Base-by-base conservation (phyloP, 92 coral and sea anemone genomes). In the Heteractis magnifica region DNA sequence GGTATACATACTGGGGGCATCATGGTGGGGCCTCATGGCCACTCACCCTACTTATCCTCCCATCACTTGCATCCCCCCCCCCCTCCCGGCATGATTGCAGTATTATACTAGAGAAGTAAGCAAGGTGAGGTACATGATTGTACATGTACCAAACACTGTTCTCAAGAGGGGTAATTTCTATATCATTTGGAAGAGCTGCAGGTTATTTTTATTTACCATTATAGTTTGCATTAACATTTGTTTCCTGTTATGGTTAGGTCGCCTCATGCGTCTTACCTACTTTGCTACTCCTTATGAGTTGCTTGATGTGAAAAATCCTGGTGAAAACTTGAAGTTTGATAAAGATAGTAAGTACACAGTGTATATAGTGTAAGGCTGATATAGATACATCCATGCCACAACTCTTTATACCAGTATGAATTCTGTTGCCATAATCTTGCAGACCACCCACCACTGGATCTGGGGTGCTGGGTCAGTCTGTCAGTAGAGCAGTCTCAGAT, bases 251-350 rank as follows among this genome's bases (percentile, higher is more conserved):
- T 62, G 8, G 10, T 26, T 68, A 95, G 98, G 97, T 82, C 98
- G 97, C 5, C 92, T 92, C 13, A 95, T 95, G 98, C 94, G 95
- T n/a, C 94, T 95, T 21, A 91, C 94, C 6, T 95, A 95, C 87
- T 95, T 95, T 87, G 98, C 98, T 11, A 92, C 98, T 4, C 98
- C 98, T 0, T 89, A 94, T 88, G 96, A 95, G 70, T 82, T 95
- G 75, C 77, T 89, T 68, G 97, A 88, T 86, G 89, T 88, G 58
- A 82, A 94, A 41, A 88, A 90, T 78, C 97, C 96, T 18, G 92
- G 93, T 68, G 80, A 92, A 77, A 89, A 92, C 72, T 88, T 90
- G 15, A 89, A 83, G 49, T 93, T 93, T 55, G 86, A 93, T 1
- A 80, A 82, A 74, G 98, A 93, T 60, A 80, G 98, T 93, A 89